Conservation (phyloP, 1,140 invertebrate genomes). For the Neodiprion virginianus region DNA sequence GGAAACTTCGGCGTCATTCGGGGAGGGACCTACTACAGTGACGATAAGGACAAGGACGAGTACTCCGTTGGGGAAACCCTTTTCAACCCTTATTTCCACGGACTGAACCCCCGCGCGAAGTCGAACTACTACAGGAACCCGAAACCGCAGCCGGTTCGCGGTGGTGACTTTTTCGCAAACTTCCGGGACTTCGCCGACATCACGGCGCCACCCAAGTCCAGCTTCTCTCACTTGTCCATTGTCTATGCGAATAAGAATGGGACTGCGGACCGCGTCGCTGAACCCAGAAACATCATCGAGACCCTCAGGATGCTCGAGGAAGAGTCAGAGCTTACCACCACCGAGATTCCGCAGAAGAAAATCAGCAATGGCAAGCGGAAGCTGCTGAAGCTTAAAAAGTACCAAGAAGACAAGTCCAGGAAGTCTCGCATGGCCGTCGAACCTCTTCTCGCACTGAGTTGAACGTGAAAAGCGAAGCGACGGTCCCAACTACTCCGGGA, state of each 20-base stretch:
- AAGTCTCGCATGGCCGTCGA: slow-evolving; percentile 65
- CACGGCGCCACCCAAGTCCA: slow-evolving; percentile 79
- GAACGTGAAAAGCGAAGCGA: slow-evolving; percentile 38
- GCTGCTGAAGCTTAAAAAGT: slow-evolving; percentile 70
- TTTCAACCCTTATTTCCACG: slow-evolving; percentile 72
- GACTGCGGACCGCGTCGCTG: slow-evolving; percentile 58
- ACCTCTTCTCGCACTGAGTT: slow-evolving; percentile 74
- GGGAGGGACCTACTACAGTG: slow-evolving; percentile 84
- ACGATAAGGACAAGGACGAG: slow-evolving; percentile 65
- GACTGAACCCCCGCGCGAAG: slow-evolving; percentile 70
- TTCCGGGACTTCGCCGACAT: slow-evolving; percentile 90
- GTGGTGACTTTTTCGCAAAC: slow-evolving; percentile 73
- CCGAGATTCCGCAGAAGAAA: slow-evolving; percentile 60
- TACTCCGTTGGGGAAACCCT: slow-evolving; percentile 57
- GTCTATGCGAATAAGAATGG: slow-evolving; percentile 81
- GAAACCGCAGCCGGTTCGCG: slow-evolving; percentile 54
- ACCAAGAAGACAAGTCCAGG: slow-evolving; percentile 61
- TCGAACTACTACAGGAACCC: slow-evolving; percentile 64
- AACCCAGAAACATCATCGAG: slow-evolving; percentile 84
- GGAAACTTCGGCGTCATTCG: slow-evolving; percentile 89
- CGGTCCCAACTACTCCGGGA: neutral
- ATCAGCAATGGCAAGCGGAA: slow-evolving; percentile 71
- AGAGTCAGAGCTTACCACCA: slow-evolving; percentile 57
- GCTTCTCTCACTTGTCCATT: slow-evolving; percentile 82
- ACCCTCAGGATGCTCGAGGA: slow-evolving; percentile 75